Percentiles rank a stretch among this genome's conserved stretches.
Evolutionary conservation across 2,113 vertebrate genomes (phyloP).

Genomic region (Stegostoma tigrinum): DNA sequence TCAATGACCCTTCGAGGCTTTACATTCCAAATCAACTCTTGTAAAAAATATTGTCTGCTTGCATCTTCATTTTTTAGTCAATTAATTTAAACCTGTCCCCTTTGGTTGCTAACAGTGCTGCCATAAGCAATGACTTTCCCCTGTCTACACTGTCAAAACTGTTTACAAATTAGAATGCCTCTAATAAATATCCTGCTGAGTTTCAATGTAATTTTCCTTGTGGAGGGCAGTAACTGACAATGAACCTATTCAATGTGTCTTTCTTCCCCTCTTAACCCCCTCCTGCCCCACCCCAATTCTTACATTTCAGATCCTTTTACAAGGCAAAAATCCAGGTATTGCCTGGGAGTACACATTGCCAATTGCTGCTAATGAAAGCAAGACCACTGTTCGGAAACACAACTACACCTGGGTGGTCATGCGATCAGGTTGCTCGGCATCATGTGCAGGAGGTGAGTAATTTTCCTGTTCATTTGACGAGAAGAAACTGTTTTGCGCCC

Average conservation of each 20-base stretch:
- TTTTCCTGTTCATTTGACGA: not conserved
- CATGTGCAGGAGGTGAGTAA: slow-evolving; percentile 81
- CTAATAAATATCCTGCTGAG: not conserved
- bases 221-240: not conserved
- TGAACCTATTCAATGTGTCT: not conserved
- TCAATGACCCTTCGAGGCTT: not conserved
- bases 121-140: not conserved
- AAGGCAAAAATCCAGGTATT: slow-evolving; percentile 89
- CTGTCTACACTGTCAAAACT: not conserved
- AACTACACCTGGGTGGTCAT: slow-evolving; percentile 75
- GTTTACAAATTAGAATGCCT: not conserved
- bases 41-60: not conserved
- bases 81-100: not conserved
- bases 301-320: slow-evolving; percentile 71
- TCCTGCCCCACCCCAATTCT: not conserved
- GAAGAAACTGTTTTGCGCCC: not conserved
- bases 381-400: slow-evolving; percentile 55
- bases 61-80: not conserved
- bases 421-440: slow-evolving; percentile 76
- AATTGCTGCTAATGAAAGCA: slow-evolving; percentile 52
- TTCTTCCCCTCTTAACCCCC: not conserved
- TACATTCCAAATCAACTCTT: not conserved
- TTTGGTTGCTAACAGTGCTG: not conserved
- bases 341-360: slow-evolving; percentile 86
- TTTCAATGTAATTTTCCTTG: not conserved